A percentile compares a stretch with the other conserved stretches of the same genome.
Conservation (phyloP, 1,140 invertebrate genomes). For the Drosophila repleta region DNA sequence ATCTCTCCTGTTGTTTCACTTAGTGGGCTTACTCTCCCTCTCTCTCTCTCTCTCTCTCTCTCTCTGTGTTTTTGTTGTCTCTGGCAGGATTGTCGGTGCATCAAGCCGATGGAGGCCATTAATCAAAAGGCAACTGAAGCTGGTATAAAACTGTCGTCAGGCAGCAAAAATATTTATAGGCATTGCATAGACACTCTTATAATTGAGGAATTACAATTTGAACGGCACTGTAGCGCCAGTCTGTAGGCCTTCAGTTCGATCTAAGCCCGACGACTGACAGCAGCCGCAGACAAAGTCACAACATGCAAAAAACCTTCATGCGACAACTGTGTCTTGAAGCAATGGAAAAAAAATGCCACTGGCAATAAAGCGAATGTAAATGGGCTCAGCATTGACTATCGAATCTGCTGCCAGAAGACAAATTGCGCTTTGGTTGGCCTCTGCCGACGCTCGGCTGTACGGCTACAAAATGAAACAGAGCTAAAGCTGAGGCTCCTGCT, state of each 20-base stretch:
- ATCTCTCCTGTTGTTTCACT: constrained; percentile 70
- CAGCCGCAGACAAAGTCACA: constrained; percentile 64
- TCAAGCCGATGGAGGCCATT: constrained; percentile 51
- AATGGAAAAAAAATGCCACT: constrained; percentile 34
- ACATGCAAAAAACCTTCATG: constrained; percentile 37
- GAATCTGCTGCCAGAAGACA: constrained; percentile 75
- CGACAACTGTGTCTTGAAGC: constrained; percentile 19
- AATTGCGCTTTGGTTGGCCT: constrained; percentile 75
- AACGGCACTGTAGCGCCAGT: constrained; percentile 53
- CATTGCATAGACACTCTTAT: constrained; percentile 58
- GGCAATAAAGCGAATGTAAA: constrained; percentile 74
- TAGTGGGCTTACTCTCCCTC: constrained; percentile 23
- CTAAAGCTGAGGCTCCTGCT: constrained; percentile 21
- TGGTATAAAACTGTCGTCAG: constrained; percentile 56
- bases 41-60: not conserved
- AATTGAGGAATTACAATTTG: constrained; percentile 83
- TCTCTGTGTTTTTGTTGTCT: not conserved
- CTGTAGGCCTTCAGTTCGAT: constrained; percentile 20
- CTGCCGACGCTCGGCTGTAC: constrained; percentile 39
- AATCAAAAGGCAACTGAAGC: constrained; percentile 58
- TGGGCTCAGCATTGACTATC: constrained; percentile 72
- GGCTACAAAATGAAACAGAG: constrained; percentile 75
- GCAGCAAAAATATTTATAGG: constrained; percentile 43
- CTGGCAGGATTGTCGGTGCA: constrained; percentile 33
- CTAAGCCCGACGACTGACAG: constrained; percentile 60